phyloP scores from a whole-genome alignment of 2,113 vertebrate genomes.

The Dolichallabes microphthalmus region DNA sequence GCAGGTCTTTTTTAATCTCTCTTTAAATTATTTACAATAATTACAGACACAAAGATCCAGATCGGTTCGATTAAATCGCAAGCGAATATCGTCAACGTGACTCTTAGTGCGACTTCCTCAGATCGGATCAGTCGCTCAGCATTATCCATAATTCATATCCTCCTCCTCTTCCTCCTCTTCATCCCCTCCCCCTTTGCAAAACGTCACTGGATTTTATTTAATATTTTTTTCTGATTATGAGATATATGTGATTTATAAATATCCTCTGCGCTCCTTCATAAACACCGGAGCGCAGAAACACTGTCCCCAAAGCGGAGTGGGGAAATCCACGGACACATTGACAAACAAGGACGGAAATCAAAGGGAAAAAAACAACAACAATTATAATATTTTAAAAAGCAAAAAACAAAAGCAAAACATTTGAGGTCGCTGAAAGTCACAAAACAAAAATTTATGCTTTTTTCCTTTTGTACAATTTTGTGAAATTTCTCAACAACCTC shows the following conservation, averaged over 20 bases:
- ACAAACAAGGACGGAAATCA: not conserved
- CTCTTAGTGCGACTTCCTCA: slow-evolving; percentile 68
- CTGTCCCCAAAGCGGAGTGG: slow-evolving; percentile 22
- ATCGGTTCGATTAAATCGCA: slow-evolving; percentile 76
- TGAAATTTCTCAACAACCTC: not conserved
- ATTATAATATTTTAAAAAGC: not conserved
- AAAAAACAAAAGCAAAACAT: not conserved
- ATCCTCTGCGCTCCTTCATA: slow-evolving; percentile 49
- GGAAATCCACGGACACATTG: slow-evolving; percentile 1
- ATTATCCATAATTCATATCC: slow-evolving; percentile 60
- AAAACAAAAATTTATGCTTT: not conserved
- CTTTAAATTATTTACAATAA: slow-evolving; percentile 81
- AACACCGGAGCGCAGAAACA: slow-evolving; percentile 52
- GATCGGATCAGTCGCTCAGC: slow-evolving; percentile 64
- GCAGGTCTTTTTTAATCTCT: slow-evolving; percentile 76
- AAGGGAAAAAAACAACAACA: not conserved
- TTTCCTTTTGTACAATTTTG: not conserved
- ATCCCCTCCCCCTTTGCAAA: not conserved
- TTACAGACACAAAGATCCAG: slow-evolving; percentile 80
- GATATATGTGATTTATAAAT: slow-evolving; percentile 21
- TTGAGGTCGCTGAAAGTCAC: slow-evolving; percentile 16
- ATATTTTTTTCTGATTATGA: slow-evolving; percentile 10
- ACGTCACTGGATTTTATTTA: slow-evolving; percentile 8
- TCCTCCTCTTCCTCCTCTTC: slow-evolving; percentile 52
- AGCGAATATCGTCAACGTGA: slow-evolving; percentile 71